Percentiles rank a stretch among this genome's conserved stretches.
phyloP scores from a whole-genome alignment of 2,888 invertebrate species.

The Agrochola litura region DNA sequence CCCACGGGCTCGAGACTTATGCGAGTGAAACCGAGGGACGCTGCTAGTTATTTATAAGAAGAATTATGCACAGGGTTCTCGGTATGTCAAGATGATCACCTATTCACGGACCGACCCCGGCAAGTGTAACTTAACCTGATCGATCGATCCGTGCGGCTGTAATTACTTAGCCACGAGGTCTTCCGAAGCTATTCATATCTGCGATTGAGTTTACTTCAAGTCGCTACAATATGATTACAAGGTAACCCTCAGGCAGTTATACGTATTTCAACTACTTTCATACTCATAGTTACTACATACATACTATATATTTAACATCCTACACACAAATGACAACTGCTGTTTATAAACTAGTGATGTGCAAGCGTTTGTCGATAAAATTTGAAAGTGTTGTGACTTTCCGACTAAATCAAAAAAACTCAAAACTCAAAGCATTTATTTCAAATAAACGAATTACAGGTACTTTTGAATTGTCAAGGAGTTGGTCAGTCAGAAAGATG shows the following conservation, averaged over 20 bases:
- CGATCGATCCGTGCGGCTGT: neutral
- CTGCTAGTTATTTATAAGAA: too few species aligned
- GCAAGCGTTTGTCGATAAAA: constrained; percentile 25
- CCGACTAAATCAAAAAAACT: too few species aligned
- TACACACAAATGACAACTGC: constrained; percentile 7
- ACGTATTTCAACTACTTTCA: neutral
- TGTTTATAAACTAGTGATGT: constrained; percentile 7
- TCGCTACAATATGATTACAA: constrained; percentile 1
- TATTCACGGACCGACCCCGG: neutral
- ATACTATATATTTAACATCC: neutral
- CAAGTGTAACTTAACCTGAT: neutral
- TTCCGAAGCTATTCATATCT: neutral
- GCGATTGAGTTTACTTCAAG: neutral
- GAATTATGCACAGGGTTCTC: too few species aligned
- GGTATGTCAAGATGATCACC: neutral
- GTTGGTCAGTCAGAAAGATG: too few species aligned
- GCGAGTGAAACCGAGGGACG: too few species aligned
- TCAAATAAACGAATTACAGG: too few species aligned
- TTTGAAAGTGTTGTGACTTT: neutral
- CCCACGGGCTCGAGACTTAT: too few species aligned
- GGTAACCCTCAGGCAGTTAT: neutral
- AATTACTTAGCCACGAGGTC: neutral
- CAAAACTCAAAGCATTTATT: too few species aligned
- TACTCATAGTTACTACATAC: constrained; percentile 12
- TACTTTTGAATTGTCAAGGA: too few species aligned